These are phyloP conservation scores for Ruditapes philippinarum DNA, from an alignment of 1,140 invertebrate species.

Conservation along the genomic window DNA sequence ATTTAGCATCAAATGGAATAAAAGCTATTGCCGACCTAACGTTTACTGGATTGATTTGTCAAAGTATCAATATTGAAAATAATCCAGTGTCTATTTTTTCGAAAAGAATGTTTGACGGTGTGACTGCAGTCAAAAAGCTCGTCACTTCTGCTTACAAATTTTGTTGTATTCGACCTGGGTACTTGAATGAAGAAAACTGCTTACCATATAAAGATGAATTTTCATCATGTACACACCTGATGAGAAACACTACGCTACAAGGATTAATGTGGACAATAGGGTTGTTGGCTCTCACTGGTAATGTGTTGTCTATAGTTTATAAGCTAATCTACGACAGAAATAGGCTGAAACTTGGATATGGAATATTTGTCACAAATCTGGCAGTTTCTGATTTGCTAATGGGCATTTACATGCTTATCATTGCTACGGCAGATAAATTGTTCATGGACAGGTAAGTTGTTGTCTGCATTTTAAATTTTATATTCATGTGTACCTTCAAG, in stretches of 20 bases:
- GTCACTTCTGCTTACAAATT: constrained; percentile 68
- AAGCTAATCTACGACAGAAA: constrained; percentile 54
- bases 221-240: constrained; percentile 75
- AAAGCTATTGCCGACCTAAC: constrained; percentile 26
- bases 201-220: constrained; percentile 70
- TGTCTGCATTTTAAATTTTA: too few species aligned
- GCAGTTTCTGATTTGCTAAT: constrained; percentile 80
- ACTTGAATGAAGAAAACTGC: constrained; percentile 67
- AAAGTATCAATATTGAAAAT: constrained; percentile 59
- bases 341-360: constrained; percentile 66
- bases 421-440: constrained; percentile 75
- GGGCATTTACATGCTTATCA: constrained; percentile 82
- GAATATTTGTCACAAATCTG: constrained; percentile 79
- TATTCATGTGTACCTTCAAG: too few species aligned
- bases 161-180: constrained; percentile 70
- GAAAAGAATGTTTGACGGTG: constrained; percentile 62
- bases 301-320: constrained; percentile 68
- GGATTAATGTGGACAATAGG: constrained; percentile 75
- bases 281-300: constrained; percentile 69
- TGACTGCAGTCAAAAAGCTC: constrained; percentile 55
- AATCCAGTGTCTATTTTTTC: constrained; percentile 61
- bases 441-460: constrained; percentile 74
- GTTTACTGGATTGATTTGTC: constrained; percentile 47
- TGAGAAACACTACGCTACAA: constrained; percentile 67
- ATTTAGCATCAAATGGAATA: constrained; percentile 55